Conservation (phyloP, 2,797 vertebrate species). For the Natrix natrix region DNA sequence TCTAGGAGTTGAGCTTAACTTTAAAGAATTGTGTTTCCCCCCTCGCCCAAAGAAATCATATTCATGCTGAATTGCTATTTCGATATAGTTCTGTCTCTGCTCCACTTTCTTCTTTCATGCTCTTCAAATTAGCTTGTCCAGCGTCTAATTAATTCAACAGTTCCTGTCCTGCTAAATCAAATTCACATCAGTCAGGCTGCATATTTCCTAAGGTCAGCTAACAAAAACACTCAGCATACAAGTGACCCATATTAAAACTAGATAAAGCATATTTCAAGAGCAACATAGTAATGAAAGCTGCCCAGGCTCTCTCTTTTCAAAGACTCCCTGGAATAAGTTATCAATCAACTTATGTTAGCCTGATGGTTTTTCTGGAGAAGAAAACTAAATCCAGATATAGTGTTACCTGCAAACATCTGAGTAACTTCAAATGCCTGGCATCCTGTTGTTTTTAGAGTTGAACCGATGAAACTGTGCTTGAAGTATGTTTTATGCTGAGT, state of each 20-base stretch:
- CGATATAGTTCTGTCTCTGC: too few relatives aligned
- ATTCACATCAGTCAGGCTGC: neutral
- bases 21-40: neutral
- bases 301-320: neutral
- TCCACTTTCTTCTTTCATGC: neutral
- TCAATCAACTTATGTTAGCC: neutral
- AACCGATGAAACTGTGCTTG: neutral
- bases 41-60: neutral
- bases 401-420: neutral
- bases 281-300: neutral
- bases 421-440: neutral
- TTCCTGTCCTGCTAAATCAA: neutral
- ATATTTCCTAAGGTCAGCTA: neutral
- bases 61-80: neutral
- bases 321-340: neutral
- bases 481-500: neutral
- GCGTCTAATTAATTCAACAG: neutral
- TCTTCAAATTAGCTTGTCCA: neutral
- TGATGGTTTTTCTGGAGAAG: neutral
- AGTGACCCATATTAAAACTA: neutral
- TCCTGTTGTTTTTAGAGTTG: neutral
- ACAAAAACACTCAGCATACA: neutral
- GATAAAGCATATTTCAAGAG: neutral
- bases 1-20: neutral
- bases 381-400: neutral